A percentile compares a stretch with the other conserved stretches of the same genome.
phyloP scores from a whole-genome alignment of 2,797 vertebrate genomes.

The Tapera naevia region DNA sequence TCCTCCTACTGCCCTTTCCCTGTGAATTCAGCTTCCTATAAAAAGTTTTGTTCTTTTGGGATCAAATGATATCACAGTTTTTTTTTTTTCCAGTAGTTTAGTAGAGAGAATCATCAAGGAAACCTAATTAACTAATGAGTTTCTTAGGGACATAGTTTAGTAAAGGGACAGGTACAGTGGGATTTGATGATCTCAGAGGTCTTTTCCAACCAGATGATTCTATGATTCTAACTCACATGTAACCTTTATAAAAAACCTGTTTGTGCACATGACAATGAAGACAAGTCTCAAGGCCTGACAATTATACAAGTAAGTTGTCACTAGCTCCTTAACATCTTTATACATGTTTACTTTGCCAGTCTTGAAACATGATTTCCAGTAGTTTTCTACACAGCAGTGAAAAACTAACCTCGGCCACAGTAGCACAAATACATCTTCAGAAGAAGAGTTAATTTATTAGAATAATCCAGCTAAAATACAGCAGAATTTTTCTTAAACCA shows the following conservation, averaged over 20 bases:
- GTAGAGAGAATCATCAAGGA: not conserved
- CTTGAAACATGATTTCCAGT: not conserved
- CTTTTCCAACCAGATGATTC: too few species aligned
- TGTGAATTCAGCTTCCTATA: not conserved
- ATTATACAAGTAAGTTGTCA: not conserved
- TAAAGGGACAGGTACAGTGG: too few species aligned
- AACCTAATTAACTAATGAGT: not conserved
- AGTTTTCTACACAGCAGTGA: not conserved
- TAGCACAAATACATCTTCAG: not conserved
- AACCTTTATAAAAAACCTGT: not conserved
- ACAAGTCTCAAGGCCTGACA: not conserved
- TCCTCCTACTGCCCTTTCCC: not conserved
- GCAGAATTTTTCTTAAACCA: not conserved
- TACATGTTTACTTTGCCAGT: not conserved
- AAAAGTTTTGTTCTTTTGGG: not conserved
- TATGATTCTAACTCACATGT: too few species aligned
- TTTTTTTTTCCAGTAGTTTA: not conserved
- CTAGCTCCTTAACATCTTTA: not conserved
- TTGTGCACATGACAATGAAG: not conserved
- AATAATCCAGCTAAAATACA: not conserved
- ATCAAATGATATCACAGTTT: not conserved
- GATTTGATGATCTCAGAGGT: too few species aligned
- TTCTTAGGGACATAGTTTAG: too few species aligned
- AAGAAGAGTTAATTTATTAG: not conserved
- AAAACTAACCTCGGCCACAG: not conserved